Base-by-base conservation (phyloP, 1,140 invertebrate genomes). In the Diachasma alloeum region DNA sequence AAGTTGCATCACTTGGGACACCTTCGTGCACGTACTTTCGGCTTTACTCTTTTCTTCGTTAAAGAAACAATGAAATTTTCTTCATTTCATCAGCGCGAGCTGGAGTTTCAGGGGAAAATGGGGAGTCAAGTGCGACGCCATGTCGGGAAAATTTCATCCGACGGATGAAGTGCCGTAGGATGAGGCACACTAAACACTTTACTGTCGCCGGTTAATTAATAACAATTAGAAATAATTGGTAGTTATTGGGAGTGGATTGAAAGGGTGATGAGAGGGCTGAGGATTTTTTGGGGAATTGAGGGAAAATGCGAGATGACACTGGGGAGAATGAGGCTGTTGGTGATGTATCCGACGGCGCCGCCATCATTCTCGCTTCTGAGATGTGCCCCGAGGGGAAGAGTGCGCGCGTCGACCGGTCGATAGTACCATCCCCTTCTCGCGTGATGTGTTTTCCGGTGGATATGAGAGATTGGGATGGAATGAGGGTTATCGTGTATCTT, bases 381-480 rank as follows among this genome's bases (percentile, higher is more conserved):
- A 44, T 73, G 78, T 53, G 74, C 59, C 26, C 44, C 77, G 37
- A 71, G 75, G 67, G 76, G 73, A 81, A 77, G 74, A 74, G 59
- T 86, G 86, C 85, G 86, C 85, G 84, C 85, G 86, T 84, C 85
- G 84, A 75, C 75, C 80, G 86, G 83, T 87, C 86, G 84, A 87
- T 87, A 87, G 81, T 84, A 22, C 73, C 53, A 56, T 67, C 63
- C 66, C 66, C 63, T 31, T 59, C 48, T 15, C 10, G 59, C 10
- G 24, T 31, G 1, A 22, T 31, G 24, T 66, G n/a, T 36, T 17
- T 53, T 53, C 4, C 2, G 31, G 31, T 4, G 48, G 9, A 19
- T 17, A 53, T 19, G 48, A 9, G 15, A 53, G 2, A 53, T 53
- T n/a, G 1, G 15, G n/a, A 53, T 15, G 48, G 48, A 3, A 31